phyloP scores from a whole-genome alignment of 2,797 vertebrate genomes.

The Orientallactaga sibirica region DNA sequence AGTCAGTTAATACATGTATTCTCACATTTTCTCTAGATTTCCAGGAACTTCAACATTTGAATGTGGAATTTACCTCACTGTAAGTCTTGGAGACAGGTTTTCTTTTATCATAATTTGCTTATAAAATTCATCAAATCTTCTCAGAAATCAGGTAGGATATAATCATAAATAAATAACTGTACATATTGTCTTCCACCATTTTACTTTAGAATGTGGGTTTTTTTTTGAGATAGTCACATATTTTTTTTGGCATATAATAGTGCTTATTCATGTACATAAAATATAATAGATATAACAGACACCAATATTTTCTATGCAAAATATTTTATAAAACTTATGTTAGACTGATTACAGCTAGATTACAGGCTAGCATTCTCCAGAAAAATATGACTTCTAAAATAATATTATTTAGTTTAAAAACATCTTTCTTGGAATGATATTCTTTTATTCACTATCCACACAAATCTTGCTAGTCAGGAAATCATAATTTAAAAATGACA shows the following conservation, averaged over 20 bases:
- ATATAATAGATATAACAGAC: neutral
- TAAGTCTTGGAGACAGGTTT: neutral
- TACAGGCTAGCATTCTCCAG: neutral
- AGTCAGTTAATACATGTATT: neutral
- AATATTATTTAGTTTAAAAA: neutral
- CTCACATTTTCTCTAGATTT: neutral
- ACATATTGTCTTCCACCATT: constrained; percentile 9
- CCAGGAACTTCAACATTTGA: constrained; percentile 6
- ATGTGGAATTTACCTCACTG: neutral
- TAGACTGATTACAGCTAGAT: neutral
- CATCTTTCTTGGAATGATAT: constrained; percentile 25
- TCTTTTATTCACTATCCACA: neutral
- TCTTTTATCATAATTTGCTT: constrained; percentile 27
- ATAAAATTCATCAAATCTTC: constrained; percentile 16
- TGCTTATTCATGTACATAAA: neutral
- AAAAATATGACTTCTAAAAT: constrained; percentile 28
- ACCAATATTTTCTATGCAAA: neutral
- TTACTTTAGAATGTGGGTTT: neutral
- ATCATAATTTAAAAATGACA: constrained; percentile 20
- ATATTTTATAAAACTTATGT: constrained; percentile 22
- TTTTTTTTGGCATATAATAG: constrained; percentile 2
- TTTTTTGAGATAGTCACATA: constrained; percentile 22
- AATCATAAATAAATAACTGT: neutral
- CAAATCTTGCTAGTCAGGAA: constrained; percentile 39
- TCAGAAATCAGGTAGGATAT: neutral